Evolutionary conservation across 2,888 invertebrate species (phyloP).

Genomic region (Drosophila colorata): DNA sequence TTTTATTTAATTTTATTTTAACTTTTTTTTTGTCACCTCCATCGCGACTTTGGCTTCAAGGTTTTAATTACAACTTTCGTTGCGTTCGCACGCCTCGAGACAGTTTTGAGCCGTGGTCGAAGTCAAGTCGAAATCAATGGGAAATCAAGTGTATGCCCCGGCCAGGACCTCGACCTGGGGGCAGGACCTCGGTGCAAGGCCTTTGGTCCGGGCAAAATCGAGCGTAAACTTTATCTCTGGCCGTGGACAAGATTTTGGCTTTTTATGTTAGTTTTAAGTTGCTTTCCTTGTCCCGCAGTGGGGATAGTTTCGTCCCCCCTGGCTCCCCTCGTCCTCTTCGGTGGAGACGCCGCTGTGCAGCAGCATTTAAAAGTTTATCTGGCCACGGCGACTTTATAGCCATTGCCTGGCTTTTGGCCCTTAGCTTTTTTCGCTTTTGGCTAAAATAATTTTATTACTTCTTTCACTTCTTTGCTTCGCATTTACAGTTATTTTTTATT

Average conservation of each 20-base stretch:
- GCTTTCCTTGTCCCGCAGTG: slow-evolving; percentile 12
- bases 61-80: slow-evolving; percentile 78
- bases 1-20: not conserved
- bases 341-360: slow-evolving; percentile 33
- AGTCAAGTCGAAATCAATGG: slow-evolving; percentile 49
- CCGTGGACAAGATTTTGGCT: slow-evolving; percentile 60
- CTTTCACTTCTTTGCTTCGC: slow-evolving; percentile 57
- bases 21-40: slow-evolving; percentile 10
- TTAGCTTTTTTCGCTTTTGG: slow-evolving; percentile 62
- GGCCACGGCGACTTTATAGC: slow-evolving; percentile 60
- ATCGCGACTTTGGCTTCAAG: slow-evolving; percentile 62
- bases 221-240: slow-evolving; percentile 69
- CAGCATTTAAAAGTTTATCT: slow-evolving; percentile 79
- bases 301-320: slow-evolving; percentile 1
- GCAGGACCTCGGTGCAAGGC: slow-evolving; percentile 12
- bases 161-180: not conserved
- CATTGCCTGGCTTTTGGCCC: slow-evolving; percentile 41
- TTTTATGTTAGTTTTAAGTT: slow-evolving; percentile 77
- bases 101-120: slow-evolving; percentile 47
- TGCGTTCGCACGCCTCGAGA: slow-evolving; percentile 64
- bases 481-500: slow-evolving; percentile 13
- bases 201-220: slow-evolving; percentile 56
- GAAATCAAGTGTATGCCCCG: slow-evolving; percentile 35
- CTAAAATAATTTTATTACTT: slow-evolving; percentile 80
- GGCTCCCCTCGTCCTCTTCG: not conserved